Evolutionary conservation across 2,797 vertebrate species (phyloP), one percentile per base, ranked within the genome.

Genomic region (Pseudomugil gertrudae): DNA sequence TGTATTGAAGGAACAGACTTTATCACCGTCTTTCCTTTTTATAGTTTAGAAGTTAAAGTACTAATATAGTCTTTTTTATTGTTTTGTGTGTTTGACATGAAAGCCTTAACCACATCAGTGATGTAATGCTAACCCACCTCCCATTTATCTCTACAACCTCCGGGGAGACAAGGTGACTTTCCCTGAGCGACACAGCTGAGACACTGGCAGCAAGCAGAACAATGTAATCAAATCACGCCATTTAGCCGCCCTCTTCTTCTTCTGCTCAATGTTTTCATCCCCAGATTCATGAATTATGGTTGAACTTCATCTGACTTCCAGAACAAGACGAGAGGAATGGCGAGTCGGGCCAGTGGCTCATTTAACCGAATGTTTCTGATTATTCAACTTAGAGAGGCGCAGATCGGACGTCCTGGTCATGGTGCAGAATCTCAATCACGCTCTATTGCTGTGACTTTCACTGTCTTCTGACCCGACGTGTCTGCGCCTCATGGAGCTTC

Each of bases 131-230:
- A 11, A 35, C 62, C 14, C 17, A 61, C 72, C 57, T 17, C 1
- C 36, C 36, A 26, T 63, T 74, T 74, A 65, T 79, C 71, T 57
- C 51, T 1, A 0, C 36, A 45, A 58, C 47, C 61, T 66, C 1
- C 0, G 17, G 0, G 0, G 0, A 62, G 77, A 80, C 86, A 90
- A 91, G 85, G 86, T 91, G 89, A 87, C 91, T 86, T 89, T 89
- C 50, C 68, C 59, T 23, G 17, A 83, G 66, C 0, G n/a, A 81
- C 66, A 30, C 69, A 70, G 60, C 67, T 13, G 45, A 54, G 67
- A 57, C 66, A 35, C 72, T 68, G 23, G 11, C 71, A 62, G 72
- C 66, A 72, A 83, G 74, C 72, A 77, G 52, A 79, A 71, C 74
- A 66, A 58, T 50, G 57, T 88, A 85, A 91, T 90, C 61, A 84